A percentile compares a stretch with the other conserved stretches of the same genome.
Conservation (phyloP, 1,140 invertebrate genomes). For the Triops cancriformis region DNA sequence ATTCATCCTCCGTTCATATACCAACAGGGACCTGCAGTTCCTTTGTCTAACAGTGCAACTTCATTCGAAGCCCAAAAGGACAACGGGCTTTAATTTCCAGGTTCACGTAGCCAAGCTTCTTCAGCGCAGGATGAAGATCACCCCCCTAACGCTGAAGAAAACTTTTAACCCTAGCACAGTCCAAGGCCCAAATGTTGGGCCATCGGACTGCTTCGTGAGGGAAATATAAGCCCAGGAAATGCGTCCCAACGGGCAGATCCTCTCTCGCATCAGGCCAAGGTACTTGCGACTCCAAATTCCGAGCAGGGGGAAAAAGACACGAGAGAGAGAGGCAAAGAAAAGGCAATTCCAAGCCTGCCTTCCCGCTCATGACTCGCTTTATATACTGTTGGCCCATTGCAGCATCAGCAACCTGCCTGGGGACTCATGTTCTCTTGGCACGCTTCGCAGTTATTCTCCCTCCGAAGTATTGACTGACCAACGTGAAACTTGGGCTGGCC, state of each 20-base stretch:
- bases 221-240: neutral
- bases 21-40: no score
- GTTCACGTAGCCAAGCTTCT: no score
- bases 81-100: no score
- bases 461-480: neutral
- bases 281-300: neutral
- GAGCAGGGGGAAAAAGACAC: neutral
- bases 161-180: neutral
- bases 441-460: neutral
- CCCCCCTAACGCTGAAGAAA: neutral
- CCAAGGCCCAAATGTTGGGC: neutral
- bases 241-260: neutral
- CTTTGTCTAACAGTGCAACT: no score
- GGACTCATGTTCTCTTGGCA: neutral
- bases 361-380: neutral
- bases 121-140: neutral
- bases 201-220: constrained; percentile 12
- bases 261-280: neutral
- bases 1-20: neutral
- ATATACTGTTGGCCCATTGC: neutral
- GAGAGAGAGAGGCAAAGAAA: neutral
- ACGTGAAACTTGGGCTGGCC: no score
- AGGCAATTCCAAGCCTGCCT: neutral
- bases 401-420: neutral
- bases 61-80: no score